Evolutionary conservation across 2,888 invertebrate genomes (phyloP).

Genomic region (Noctua janthe): DNA sequence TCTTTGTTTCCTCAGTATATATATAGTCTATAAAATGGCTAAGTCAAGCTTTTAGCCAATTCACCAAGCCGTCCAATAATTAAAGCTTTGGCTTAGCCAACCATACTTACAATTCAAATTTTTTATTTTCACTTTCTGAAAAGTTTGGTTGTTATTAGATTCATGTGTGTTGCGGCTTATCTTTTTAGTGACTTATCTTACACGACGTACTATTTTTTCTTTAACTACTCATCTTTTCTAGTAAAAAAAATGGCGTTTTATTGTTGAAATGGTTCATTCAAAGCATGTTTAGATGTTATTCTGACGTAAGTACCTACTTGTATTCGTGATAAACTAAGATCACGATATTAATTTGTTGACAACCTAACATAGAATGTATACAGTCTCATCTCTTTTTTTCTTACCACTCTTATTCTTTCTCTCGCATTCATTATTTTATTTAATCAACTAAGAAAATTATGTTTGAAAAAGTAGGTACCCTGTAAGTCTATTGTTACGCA

Average conservation of each 20-base stretch:
- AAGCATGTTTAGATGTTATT: background rate
- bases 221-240: background rate
- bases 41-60: conserved; percentile 34
- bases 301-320: background rate
- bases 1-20: background rate
- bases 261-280: background rate
- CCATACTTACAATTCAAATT: background rate
- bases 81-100: conserved; percentile 6
- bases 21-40: conserved; percentile 5
- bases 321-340: background rate
- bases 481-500: background rate
- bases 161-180: background rate
- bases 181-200: background rate
- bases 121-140: background rate
- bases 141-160: background rate
- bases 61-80: conserved; percentile 40
- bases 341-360: background rate
- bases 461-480: background rate
- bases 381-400: background rate
- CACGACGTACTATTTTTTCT: background rate
- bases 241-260: background rate
- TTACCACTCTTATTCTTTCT: background rate
- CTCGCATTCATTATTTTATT: background rate
- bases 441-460: no score
- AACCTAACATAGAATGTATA: background rate